Evolutionary conservation across 2,888 invertebrate genomes (phyloP), one percentile per base, ranked within the genome.

Genomic region (Hipparchia sbordonii): DNA sequence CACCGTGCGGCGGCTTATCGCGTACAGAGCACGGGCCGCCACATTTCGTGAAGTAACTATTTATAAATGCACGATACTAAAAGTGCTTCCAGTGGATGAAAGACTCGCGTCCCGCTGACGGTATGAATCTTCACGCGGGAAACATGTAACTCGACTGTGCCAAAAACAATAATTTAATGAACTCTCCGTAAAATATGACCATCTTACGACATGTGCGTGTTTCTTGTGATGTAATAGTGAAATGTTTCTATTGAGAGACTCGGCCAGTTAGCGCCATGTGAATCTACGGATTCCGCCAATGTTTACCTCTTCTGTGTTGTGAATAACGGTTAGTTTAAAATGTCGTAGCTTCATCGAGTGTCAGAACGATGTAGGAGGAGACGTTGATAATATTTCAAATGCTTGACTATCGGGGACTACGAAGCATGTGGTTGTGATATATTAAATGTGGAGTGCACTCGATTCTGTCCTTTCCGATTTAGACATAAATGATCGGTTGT

Each of bases 241-340:
- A 85, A 85, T 85, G 72, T 67, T 84, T 76, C 77, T 78, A 75
- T 75, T 72, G 78, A 81, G 78, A 81, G 77, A 85, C 79, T 75
- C 77, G 75, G 75, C 79, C 83, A 87, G 85, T 83, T 88, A 85
- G 79, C 89, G 89, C 79, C 81, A 92, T 92, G 92, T 91, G 87
- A 90, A 82, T 84, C 80, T 82, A 74, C 83, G 81, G 82, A 85
- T 83, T 81, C 82, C 80, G 80, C 85, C 84, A 91, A 90, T 92
- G 92, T 91, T 91, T 93, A 93, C 92, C 92, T 93, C 93, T 91
- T 86, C 86, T 85, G 93, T 93, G 93, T 93, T 93, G 93, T 93
- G 93, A 93, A 89, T 89, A 87, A 85, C 82, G 76, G 74, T 84
- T 88, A 89, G 84, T 84, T 84, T 80, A 78, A 85, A 87, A 69